Percentiles rank a stretch among this genome's conserved stretches.
phyloP scores from a whole-genome alignment of 2,797 vertebrate genomes.

The Spondyliosoma cantharus region DNA sequence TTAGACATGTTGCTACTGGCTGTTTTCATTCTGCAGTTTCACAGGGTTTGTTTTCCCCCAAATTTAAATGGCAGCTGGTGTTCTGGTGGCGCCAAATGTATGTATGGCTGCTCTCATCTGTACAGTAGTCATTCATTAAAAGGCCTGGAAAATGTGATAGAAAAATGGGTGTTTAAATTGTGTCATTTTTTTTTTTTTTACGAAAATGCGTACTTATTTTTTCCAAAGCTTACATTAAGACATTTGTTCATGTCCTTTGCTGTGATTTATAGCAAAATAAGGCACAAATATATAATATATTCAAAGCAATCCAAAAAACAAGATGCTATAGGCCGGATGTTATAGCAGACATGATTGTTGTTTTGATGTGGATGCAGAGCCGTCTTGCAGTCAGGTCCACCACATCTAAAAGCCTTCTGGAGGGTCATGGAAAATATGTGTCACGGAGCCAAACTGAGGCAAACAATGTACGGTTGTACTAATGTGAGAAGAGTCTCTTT shows the following conservation, averaged over 20 bases:
- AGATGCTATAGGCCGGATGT: background rate
- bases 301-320: background rate
- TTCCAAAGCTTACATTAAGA: background rate
- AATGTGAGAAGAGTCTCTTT: conserved; percentile 22
- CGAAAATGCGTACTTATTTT: background rate
- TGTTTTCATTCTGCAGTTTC: too few species aligned
- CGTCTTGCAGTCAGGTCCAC: conserved; percentile 31
- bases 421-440: conserved; percentile 69
- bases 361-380: conserved; percentile 38
- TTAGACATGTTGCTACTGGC: too few species aligned
- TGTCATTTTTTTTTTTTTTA: background rate
- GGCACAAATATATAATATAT: background rate
- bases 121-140: too few species aligned
- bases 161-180: too few species aligned
- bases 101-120: too few species aligned
- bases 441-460: conserved; percentile 50
- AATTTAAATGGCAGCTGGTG: too few species aligned
- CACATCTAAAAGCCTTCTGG: conserved; percentile 51
- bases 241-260: background rate
- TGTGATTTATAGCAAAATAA: background rate
- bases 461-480: conserved; percentile 28
- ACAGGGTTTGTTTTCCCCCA: too few species aligned
- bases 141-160: too few species aligned
- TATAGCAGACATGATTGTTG: conserved; percentile 7
- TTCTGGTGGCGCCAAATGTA: too few species aligned